These are phyloP conservation scores for Nibea coibor DNA, from an alignment of 2,113 vertebrate species.

Conservation along the genomic window DNA sequence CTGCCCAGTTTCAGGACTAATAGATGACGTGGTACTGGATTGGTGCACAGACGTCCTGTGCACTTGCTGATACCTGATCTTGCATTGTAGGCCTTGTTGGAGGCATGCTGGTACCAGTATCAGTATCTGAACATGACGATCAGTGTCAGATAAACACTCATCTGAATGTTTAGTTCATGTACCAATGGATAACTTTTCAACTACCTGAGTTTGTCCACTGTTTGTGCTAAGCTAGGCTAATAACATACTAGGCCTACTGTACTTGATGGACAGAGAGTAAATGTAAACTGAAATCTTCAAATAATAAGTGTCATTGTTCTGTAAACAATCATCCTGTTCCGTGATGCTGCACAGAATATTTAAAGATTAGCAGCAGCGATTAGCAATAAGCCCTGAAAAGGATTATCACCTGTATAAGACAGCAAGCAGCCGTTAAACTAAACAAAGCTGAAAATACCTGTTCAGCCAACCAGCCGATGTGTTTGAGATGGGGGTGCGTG, in stretches of 20 bases:
- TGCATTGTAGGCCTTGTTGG: too few relatives aligned
- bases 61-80: too few relatives aligned
- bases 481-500: conserved; percentile 89
- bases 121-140: too few relatives aligned
- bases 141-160: too few relatives aligned
- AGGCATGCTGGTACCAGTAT: too few relatives aligned
- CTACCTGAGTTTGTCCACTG: not conserved
- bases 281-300: too few relatives aligned
- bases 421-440: not conserved
- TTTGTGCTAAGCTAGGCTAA: not conserved
- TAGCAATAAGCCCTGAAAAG: not conserved
- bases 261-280: not conserved
- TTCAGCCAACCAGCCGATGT: conserved; percentile 96
- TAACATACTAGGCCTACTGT: not conserved
- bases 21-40: too few relatives aligned
- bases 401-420: not conserved
- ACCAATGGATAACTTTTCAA: not conserved
- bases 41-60: too few relatives aligned
- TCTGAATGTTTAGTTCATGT: too few relatives aligned
- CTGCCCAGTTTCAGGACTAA: too few relatives aligned
- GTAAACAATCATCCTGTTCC: not conserved
- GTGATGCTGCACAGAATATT: not conserved
- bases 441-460: conserved; percentile 84
- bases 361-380: conserved; percentile 9
- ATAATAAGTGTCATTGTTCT: not conserved